Evolutionary conservation across 2,888 invertebrate genomes (phyloP).

Genomic region (Lepetodrilus schrolli): DNA sequence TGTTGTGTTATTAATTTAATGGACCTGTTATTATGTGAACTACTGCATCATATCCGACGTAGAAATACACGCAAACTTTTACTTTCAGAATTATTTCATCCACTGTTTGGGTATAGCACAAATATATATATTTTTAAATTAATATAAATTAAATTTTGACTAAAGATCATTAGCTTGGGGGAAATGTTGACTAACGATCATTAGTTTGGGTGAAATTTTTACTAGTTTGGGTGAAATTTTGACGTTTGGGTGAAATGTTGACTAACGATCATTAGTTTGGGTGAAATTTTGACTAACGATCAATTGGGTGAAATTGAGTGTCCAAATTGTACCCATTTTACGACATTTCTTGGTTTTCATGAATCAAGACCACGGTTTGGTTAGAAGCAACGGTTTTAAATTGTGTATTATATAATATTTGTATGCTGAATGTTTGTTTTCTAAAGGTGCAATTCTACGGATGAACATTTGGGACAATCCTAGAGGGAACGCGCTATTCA

Average conservation of each 20-base stretch:
- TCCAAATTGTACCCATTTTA: background rate
- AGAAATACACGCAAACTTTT: background rate
- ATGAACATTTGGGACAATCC: constrained; percentile 37
- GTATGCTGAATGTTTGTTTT: background rate
- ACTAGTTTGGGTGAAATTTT: no score
- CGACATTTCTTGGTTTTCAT: background rate
- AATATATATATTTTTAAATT: no score
- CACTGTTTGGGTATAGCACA: no score
- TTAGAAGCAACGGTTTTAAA: background rate
- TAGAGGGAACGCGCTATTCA: constrained; percentile 33
- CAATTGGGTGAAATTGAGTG: background rate
- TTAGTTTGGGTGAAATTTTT: background rate
- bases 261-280: no score
- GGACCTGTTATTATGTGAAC: background rate
- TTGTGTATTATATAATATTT: no score
- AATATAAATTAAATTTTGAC: no score
- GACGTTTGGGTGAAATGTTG: no score
- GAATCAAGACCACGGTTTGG: background rate
- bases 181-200: no score
- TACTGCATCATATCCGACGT: background rate
- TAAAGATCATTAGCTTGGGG: no score
- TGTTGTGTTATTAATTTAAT: background rate
- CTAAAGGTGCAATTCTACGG: constrained; percentile 38
- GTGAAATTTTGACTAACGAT: background rate
- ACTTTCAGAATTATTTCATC: background rate